A percentile compares a stretch with the other conserved stretches of the same genome.
Evolutionary conservation across 2,113 vertebrate genomes (phyloP).

Genomic region (Callochromis pleurospilus): DNA sequence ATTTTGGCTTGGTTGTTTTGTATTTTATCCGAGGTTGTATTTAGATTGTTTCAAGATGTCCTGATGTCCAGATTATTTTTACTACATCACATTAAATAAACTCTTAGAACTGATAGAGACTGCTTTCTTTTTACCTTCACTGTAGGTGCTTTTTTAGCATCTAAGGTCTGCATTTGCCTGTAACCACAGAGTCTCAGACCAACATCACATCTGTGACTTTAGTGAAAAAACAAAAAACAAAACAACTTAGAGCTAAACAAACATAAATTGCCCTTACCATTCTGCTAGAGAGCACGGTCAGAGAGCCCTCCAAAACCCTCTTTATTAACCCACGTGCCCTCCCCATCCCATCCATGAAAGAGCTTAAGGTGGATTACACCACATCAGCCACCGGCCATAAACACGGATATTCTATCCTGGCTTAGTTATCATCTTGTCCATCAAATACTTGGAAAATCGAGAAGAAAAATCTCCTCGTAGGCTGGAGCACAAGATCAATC

Average conservation of each 20-base stretch:
- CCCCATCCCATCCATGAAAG: constrained; percentile 1
- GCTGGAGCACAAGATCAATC: constrained; percentile 2
- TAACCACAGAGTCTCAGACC: background rate
- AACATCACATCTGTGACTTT: background rate
- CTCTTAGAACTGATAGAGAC: background rate
- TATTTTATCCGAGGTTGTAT: background rate
- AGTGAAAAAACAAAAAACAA: background rate
- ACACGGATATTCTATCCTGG: constrained; percentile 45
- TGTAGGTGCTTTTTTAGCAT: background rate
- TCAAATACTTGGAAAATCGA: constrained; percentile 28
- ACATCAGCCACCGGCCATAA: constrained; percentile 35
- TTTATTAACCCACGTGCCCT: background rate
- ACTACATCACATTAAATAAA: background rate
- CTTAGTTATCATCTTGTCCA: constrained; percentile 38
- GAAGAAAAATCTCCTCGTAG: constrained; percentile 7
- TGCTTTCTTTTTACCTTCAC: background rate
- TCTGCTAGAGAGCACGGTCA: background rate
- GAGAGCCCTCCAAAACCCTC: background rate
- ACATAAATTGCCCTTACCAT: background rate
- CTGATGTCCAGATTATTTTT: background rate
- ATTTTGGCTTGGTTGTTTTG: background rate
- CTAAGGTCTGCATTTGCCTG: background rate
- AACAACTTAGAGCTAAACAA: background rate
- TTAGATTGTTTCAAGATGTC: background rate
- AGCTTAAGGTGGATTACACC: constrained; percentile 64